Conservation (phyloP, 2,888 invertebrate species). For the Omphaloscelis lunosa region DNA sequence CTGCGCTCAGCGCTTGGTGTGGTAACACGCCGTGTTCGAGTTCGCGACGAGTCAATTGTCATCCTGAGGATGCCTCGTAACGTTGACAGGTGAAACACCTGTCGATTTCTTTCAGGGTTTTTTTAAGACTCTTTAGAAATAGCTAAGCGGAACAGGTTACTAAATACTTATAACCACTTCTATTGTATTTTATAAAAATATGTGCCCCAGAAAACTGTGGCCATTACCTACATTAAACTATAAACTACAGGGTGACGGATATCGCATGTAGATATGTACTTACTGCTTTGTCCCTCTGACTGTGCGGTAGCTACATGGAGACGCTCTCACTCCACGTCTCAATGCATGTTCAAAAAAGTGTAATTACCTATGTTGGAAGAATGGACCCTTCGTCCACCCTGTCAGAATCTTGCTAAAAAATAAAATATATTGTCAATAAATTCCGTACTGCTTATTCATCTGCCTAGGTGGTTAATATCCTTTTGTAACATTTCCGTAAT, state of each 20-base stretch:
- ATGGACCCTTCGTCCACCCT: not conserved
- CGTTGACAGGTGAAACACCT: too few relatives aligned
- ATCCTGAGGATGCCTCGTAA: too few relatives aligned
- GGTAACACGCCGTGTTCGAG: too few relatives aligned
- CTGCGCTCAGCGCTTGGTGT: too few relatives aligned
- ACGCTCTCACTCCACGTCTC: not conserved
- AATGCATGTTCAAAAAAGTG: not conserved
- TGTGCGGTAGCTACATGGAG: not conserved
- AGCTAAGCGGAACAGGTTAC: too few relatives aligned
- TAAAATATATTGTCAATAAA: not conserved
- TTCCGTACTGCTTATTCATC: not conserved
- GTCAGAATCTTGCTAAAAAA: not conserved
- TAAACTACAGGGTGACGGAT: not conserved
- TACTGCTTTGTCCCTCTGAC: not conserved
- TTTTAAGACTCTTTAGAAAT: too few relatives aligned
- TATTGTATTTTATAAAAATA: too few relatives aligned
- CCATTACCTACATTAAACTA: too few relatives aligned
- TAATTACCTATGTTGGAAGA: not conserved
- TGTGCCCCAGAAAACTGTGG: not conserved
- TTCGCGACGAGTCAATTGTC: too few relatives aligned
- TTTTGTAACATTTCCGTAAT: slow-evolving; percentile 18
- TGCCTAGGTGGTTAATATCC: not conserved
- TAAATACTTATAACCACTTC: too few relatives aligned
- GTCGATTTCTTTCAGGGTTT: too few relatives aligned
- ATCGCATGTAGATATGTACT: not conserved